phyloP scores from a whole-genome alignment of 2,113 vertebrate genomes.

The Rhinopomastus cyanomelas region DNA sequence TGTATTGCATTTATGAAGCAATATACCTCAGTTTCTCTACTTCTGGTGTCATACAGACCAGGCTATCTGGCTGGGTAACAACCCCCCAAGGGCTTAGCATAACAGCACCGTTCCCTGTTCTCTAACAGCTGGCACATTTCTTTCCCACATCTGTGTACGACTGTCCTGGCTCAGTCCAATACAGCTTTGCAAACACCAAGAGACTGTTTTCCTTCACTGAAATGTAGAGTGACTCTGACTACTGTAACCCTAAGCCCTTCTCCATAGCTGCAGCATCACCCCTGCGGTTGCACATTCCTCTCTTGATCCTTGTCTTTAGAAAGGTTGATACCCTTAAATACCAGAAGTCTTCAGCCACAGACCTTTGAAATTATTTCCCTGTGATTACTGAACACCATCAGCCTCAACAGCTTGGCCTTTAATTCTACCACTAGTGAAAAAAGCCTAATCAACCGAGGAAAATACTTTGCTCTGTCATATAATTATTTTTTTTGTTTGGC shows the following conservation, averaged over 20 bases:
- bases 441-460: background rate
- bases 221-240: background rate
- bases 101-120: background rate
- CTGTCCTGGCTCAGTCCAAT: background rate
- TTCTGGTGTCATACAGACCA: background rate
- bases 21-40: background rate
- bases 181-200: background rate
- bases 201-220: background rate
- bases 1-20: background rate
- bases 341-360: background rate
- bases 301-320: slow-evolving; percentile 6
- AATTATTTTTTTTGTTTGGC: background rate
- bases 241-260: background rate
- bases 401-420: background rate
- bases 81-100: background rate
- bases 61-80: background rate
- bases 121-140: background rate
- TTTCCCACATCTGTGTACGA: background rate
- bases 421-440: background rate
- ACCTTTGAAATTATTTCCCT: slow-evolving; percentile 10
- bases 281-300: background rate
- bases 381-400: background rate
- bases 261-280: background rate
- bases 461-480: background rate
- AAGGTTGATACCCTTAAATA: background rate